Evolutionary conservation across 2,888 invertebrate genomes (phyloP).

Genomic region (Leptopilina syphax): DNA sequence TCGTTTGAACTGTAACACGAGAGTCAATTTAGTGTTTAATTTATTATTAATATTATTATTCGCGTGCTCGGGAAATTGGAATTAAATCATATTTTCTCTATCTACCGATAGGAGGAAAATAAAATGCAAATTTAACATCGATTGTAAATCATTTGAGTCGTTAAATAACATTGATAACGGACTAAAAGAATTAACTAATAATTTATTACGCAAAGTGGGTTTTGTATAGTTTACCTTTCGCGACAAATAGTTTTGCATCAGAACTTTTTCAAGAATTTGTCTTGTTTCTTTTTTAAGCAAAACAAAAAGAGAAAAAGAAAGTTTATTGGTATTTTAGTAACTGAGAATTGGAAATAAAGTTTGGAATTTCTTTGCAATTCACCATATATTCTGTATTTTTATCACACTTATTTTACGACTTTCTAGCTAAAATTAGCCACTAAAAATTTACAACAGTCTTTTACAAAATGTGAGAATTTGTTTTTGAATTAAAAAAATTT

Average conservation of each 20-base stretch:
- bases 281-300: too few species aligned
- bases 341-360: not conserved
- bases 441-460: too few species aligned
- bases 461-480: too few species aligned
- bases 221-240: conserved; percentile 9
- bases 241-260: not conserved
- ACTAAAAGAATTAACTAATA: conserved; percentile 14
- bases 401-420: too few species aligned
- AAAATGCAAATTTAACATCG: conserved; percentile 2
- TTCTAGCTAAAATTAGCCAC: too few species aligned
- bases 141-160: conserved; percentile 24
- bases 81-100: conserved; percentile 5
- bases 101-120: not conserved
- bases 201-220: conserved; percentile 27
- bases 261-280: conserved; percentile 1
- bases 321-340: too few species aligned
- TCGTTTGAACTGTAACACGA: conserved; percentile 4
- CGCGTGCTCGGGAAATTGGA: not conserved
- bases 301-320: too few species aligned
- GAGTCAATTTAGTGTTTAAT: not conserved
- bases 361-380: too few species aligned
- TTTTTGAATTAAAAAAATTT: too few species aligned
- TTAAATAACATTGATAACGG: conserved; percentile 29
- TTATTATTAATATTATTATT: conserved; percentile 16
- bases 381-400: too few species aligned